Base-by-base conservation (phyloP, 2,888 invertebrate species). In the Andrena haemorrhoa region DNA sequence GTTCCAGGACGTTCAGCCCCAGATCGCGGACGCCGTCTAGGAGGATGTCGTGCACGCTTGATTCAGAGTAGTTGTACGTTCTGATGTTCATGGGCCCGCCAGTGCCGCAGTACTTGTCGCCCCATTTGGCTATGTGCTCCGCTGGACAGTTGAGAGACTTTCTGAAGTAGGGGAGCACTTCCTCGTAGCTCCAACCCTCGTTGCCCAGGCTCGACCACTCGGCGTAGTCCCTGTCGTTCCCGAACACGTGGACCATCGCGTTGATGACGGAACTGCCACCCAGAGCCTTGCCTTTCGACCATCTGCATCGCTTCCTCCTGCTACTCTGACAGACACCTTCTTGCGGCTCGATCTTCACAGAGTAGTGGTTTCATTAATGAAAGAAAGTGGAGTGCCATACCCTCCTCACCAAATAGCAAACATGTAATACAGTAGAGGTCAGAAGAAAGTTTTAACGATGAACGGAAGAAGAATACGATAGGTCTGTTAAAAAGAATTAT, bases 251-350 rank as follows among this genome's bases (percentile, higher is more conserved):
- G 0, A 96, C 75, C 96, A 97, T 96, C 12, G 94, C 95, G 91
- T 97, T 97, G 2, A 96, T 94, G 0, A 94, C 94, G 16, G 96
- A 96, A 1, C 95, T 94, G 0, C 97, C 97, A 0, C 97, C 97
- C 23, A 96, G 92, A 16, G 95, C 95, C 90, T 96, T 96, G 0
- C 96, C 96, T 26, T 95, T 94, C 0, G 95, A 94, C 95, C 95
- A 96, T 66, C 90, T 92, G 87, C 96, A 95, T 8, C 88, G 75
- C 23, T 91, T 90, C 8, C 92, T 88, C 16, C 86, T 90, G 70
- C 92, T 88, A 1, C 94, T 93, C 35, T 92, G 87, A 75, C 95
- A 95, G 26, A 91, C 91, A 2, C 87, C 86, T 2, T 91, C 82
- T 23, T 95, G 94, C 0, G 94, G 94, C 82, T 95, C 95, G 0